phyloP scores from a whole-genome alignment of 2,888 invertebrate genomes.

The Polymixis flavicincta region DNA sequence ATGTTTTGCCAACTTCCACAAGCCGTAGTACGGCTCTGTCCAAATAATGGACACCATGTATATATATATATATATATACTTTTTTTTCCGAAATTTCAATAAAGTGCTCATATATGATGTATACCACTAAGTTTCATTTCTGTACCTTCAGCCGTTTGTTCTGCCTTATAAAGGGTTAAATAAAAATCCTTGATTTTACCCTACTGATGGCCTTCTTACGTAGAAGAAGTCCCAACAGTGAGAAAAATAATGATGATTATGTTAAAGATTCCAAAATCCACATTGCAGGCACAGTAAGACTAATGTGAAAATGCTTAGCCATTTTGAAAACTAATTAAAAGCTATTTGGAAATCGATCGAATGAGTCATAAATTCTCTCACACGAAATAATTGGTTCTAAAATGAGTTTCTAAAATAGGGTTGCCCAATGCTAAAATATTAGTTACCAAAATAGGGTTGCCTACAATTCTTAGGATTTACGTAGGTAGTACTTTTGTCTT shows the following conservation, averaged over 20 bases:
- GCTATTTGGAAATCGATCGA: slow-evolving; percentile 29
- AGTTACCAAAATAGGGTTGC: slow-evolving; percentile 3
- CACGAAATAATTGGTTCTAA: slow-evolving; percentile 23
- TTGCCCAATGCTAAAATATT: not conserved
- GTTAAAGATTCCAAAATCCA: too few species aligned
- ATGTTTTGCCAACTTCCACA: too few species aligned
- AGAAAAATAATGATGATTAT: not conserved
- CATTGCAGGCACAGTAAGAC: too few species aligned
- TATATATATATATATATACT: too few species aligned
- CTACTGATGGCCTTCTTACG: not conserved
- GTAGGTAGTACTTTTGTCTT: slow-evolving; percentile 20
- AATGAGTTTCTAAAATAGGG: slow-evolving; percentile 28
- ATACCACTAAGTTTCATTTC: too few species aligned
- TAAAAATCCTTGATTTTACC: not conserved
- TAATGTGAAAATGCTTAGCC: not conserved
- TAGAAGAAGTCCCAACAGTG: not conserved
- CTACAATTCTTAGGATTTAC: slow-evolving; percentile 5
- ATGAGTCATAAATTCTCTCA: slow-evolving; percentile 23
- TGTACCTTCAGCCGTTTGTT: too few species aligned
- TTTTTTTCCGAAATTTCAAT: too few species aligned
- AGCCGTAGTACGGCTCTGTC: too few species aligned
- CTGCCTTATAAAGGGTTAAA: too few species aligned
- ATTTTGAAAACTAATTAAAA: slow-evolving; percentile 13
- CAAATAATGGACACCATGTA: too few species aligned
- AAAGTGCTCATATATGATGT: too few species aligned